Base-by-base conservation (phyloP, 2,113 vertebrate species). In the Rhinopomastus cyanomelas region DNA sequence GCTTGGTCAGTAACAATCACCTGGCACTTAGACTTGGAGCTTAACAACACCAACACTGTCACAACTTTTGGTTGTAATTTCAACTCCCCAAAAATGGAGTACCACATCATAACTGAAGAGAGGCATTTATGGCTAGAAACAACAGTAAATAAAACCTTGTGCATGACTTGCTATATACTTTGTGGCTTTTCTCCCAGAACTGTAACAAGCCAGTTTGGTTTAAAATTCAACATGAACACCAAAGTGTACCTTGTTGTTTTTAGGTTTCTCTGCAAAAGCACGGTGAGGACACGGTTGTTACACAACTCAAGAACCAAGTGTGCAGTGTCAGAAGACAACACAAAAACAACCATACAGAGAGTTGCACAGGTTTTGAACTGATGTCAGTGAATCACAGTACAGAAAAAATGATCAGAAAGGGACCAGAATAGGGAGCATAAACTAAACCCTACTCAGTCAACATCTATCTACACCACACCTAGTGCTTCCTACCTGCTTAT, bases 251-350 rank as follows among this genome's bases (percentile, higher is more conserved):
- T 13, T 65, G 2, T 6, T 51, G 3, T 16, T 73, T 13, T 26
- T 8, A 8, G 0, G 3, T 9, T 84, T 21, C 5, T 48, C n/a
- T 42, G 32, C 2, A 42, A 56, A 76, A 34, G 8, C 6, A 12
- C 0, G 0, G 37, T 3, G 1, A 69, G 16, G 8, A 52, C 67
- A 2, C 0, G 0, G 1, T 18, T 46, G n/a, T 16, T 42, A n/a
- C 15, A 23, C 15, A 68, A 26, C 2, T 76, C 8, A 46, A 61
- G 16, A 64, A n/a, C 1, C 3, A 1, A n/a, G 1, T 1, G 1
- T 8, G 7, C 15, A 36, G 8, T 3, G 0, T 11, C 8, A 11
- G 9, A 83, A 9, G 1, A 57, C 14, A 71, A 49, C 5, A 26
- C 1, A 2, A 19, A 42, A 42, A 42, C 39, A 42, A n/a, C n/a